Percentiles rank a stretch among this genome's conserved stretches.
Conservation (phyloP, 2,113 vertebrate species). For the Astur gentilis region DNA sequence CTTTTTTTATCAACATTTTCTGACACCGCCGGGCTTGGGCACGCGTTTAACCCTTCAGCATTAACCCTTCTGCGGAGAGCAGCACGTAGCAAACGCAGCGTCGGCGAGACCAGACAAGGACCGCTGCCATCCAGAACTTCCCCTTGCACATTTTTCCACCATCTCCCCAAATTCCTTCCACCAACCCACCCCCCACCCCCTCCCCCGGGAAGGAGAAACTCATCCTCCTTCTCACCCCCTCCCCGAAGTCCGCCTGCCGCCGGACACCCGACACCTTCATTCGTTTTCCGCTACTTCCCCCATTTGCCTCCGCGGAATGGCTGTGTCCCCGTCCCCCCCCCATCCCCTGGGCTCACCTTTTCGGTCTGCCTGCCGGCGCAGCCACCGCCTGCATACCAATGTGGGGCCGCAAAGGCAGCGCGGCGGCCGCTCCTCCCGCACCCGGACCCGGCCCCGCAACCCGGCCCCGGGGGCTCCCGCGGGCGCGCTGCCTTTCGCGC, state of each 20-base stretch:
- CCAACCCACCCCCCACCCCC: background rate
- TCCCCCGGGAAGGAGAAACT: background rate
- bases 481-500: background rate
- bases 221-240: background rate
- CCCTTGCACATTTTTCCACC: background rate
- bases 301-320: background rate
- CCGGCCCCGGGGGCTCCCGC: background rate
- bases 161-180: background rate
- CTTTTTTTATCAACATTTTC: background rate
- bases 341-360: conserved; percentile 37
- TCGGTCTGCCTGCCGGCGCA: conserved; percentile 38
- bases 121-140: conserved; percentile 1
- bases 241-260: background rate
- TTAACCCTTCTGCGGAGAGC: background rate
- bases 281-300: background rate
- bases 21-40: background rate
- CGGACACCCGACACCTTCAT: background rate
- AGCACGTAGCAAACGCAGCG: background rate
- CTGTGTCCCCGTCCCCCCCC: background rate
- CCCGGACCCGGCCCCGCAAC: background rate
- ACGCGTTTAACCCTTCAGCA: background rate
- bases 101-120: background rate
- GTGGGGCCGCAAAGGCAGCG: conserved; percentile 21
- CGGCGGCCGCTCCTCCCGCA: background rate
- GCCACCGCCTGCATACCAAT: conserved; percentile 58